Evolutionary conservation across 2,888 invertebrate genomes (phyloP), one percentile per base, ranked within the genome.

Genomic region (Melinaea marsaeus): DNA sequence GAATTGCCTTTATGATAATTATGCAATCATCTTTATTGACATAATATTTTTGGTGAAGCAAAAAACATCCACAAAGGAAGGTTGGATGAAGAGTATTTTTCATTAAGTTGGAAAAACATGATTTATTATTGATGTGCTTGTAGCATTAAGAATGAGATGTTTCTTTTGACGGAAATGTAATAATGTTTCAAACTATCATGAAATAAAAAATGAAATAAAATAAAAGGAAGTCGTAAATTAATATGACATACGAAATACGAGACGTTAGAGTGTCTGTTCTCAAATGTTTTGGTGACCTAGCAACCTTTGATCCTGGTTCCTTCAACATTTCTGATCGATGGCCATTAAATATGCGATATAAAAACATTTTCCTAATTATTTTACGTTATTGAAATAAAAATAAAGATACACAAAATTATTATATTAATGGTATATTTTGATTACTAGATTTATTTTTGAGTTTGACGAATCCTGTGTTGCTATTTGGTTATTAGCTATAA

Each of bases 301-400:
- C 83, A 85, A 85, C 86, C 78, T 85, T 85, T 86, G 85, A 85
- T 85, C 82, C 81, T 68, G 67, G 68, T 67, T 65, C 70, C 74
- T 68, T 72, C 72, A 77, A 74, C 69, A 75, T 62, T 71, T 74
- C 67, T 54, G 55, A 58, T 62, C 60, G 62, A 66, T 37, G 74
- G 79, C 76, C 70, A 71, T n/a, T 55, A 79, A 73, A 71, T 13
- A 0, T 48, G 70, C 69, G 72, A 57, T 60, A 33, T 22, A 33
- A 32, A 46, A 37, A 35, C 11, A 58, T 22, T 9, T 6, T 58
- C 22, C 34, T 13, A 34, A 33, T 34, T 13, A 5, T 46, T 22
- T 58, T n/a, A 48, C 42, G 34, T 55, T 45, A 42, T 42, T 42
- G 3, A 42, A 42, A 2, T 5, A 37, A 5, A 37, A 37, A 22